Evolutionary conservation across 2,113 vertebrate species (phyloP).

Genomic region (Phalacrocorax brasilianus): DNA sequence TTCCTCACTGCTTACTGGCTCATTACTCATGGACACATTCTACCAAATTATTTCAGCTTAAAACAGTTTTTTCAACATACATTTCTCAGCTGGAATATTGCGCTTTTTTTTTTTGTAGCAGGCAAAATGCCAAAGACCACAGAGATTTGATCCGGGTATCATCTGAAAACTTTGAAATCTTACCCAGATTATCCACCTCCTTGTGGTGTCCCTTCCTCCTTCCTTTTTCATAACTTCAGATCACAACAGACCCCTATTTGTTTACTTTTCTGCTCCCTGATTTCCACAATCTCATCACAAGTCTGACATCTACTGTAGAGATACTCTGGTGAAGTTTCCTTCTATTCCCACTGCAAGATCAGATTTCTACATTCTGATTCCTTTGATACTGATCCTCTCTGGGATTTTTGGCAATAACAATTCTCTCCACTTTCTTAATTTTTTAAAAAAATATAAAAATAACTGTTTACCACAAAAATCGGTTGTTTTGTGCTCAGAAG

Average conservation of each 20-base stretch:
- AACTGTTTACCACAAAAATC: not conserved
- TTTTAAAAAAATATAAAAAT: not conserved
- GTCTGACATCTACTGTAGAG: not conserved
- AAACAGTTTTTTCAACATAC: not conserved
- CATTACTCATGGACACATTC: not conserved
- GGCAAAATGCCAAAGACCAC: not conserved
- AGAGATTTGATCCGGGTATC: not conserved
- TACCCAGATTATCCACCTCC: not conserved
- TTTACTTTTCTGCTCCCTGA: not conserved
- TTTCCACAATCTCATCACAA: not conserved
- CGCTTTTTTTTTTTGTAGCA: not conserved
- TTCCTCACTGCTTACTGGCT: not conserved
- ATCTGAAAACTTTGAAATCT: not conserved
- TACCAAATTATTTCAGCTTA: not conserved
- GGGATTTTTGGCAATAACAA: not conserved
- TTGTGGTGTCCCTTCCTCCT: not conserved
- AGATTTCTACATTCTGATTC: not conserved
- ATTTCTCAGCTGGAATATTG: not conserved
- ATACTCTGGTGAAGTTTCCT: not conserved
- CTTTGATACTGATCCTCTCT: not conserved
- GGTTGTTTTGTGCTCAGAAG: not conserved
- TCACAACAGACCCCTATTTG: not conserved
- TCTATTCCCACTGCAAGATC: not conserved
- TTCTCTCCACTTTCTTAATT: not conserved
- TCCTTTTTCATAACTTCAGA: not conserved